Evolutionary conservation across 2,797 vertebrate species (phyloP).

Genomic region (Thripadectes ignobilis): DNA sequence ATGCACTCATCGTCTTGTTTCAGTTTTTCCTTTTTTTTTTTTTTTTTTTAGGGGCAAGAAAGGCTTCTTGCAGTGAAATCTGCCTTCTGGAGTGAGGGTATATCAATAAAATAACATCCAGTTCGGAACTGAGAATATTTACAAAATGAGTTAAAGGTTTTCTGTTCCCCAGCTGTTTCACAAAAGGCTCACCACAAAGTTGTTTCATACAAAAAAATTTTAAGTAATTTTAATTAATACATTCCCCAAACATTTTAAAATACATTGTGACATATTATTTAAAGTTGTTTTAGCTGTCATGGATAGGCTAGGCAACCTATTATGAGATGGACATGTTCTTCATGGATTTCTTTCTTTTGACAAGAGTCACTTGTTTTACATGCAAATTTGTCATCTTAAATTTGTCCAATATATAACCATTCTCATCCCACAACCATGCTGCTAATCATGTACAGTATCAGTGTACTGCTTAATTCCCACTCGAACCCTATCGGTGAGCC

Average conservation of each 20-base stretch:
- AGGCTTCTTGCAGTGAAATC: conserved; percentile 12
- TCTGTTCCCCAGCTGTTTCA: background rate
- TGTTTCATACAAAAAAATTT: background rate
- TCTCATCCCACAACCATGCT: background rate
- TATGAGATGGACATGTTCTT: background rate
- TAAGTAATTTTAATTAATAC: background rate
- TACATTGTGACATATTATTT: background rate
- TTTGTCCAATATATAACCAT: background rate
- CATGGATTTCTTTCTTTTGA: conserved; percentile 1
- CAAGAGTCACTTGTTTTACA: background rate
- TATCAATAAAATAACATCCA: conserved; percentile 50
- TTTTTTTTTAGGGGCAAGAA: conserved; percentile 16
- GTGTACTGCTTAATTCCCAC: background rate
- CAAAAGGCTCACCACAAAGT: background rate
- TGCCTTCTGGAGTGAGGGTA: conserved; percentile 5
- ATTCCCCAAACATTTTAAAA: background rate
- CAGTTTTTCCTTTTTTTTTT: background rate
- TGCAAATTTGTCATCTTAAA: background rate
- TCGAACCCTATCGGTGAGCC: background rate
- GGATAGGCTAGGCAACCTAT: background rate
- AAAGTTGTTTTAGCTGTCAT: background rate
- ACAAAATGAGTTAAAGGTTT: conserved; percentile 15
- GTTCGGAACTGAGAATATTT: conserved; percentile 16
- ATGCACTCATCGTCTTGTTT: conserved; percentile 43
- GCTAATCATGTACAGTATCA: background rate